These are phyloP conservation scores for Sphyrna mokarran DNA, from an alignment of 2,113 vertebrate species.

Conservation along the genomic window DNA sequence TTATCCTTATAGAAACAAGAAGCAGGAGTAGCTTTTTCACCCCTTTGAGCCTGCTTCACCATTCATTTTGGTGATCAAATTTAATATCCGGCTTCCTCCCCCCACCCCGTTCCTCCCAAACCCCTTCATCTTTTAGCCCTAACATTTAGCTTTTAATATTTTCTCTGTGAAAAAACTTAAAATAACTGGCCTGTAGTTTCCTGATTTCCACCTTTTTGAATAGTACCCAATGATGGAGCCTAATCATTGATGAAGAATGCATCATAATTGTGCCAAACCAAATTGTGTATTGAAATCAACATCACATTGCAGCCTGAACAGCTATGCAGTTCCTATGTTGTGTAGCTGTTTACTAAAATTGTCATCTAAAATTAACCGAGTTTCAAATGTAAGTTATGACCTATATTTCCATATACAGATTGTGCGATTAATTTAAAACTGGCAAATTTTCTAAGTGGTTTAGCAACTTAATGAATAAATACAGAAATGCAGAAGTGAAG, in stretches of 20 bases:
- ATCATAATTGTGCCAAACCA: neutral
- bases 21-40: too few relatives aligned
- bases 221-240: neutral
- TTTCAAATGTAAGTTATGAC: constrained; percentile 42
- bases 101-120: too few relatives aligned
- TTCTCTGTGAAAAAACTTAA: too few relatives aligned
- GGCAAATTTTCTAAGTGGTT: neutral
- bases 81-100: too few relatives aligned
- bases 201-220: too few relatives aligned
- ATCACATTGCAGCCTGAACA: neutral
- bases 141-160: too few relatives aligned
- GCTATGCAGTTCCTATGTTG: neutral
- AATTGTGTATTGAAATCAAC: neutral
- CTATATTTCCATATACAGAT: neutral
- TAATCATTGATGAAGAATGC: neutral
- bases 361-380: constrained; percentile 36
- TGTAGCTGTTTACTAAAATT: constrained; percentile 40
- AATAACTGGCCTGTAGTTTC: neutral
- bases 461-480: constrained; percentile 43
- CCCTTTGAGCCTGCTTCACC: too few relatives aligned
- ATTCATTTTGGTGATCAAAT: too few relatives aligned
- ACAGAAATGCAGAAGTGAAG: constrained; percentile 51
- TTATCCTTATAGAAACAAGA: neutral
- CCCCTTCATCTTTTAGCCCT: too few relatives aligned
- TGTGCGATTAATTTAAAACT: neutral